phyloP scores from a whole-genome alignment of 1,140 invertebrate genomes.

The Mamestra configurata region DNA sequence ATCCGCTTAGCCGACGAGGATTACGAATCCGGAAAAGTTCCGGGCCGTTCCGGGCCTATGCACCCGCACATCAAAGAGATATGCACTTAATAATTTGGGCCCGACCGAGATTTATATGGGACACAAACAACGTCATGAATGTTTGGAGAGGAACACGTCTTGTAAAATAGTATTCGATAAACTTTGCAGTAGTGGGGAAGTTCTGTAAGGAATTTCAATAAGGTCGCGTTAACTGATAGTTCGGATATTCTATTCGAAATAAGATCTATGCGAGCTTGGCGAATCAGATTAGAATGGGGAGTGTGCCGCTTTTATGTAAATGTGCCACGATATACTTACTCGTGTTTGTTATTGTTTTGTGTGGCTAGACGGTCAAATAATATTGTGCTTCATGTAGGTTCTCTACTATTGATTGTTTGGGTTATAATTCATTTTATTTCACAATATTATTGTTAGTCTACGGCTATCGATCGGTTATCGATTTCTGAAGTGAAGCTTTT shows the following conservation, averaged over 20 bases:
- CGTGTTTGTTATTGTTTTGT: not conserved
- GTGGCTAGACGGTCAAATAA: too few relatives aligned
- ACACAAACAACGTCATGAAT: not conserved
- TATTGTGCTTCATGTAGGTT: too few relatives aligned
- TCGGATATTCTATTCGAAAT: constrained; percentile 31
- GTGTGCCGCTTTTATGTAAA: constrained; percentile 2
- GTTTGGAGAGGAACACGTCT: constrained; percentile 20
- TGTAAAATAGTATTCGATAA: constrained; percentile 21
- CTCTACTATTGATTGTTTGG: too few relatives aligned
- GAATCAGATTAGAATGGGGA: not conserved
- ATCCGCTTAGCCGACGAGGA: constrained; percentile 16
- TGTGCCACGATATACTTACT: not conserved
- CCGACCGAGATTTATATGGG: not conserved
- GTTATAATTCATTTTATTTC: too few relatives aligned
- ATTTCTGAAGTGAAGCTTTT: too few relatives aligned
- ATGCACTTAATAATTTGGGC: constrained; percentile 35
- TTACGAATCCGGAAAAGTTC: constrained; percentile 16
- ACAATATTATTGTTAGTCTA: too few relatives aligned
- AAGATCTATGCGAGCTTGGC: constrained; percentile 2
- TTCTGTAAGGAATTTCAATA: constrained; percentile 42
- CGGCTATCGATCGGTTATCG: too few relatives aligned
- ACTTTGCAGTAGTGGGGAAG: constrained; percentile 18
- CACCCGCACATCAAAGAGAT: constrained; percentile 14
- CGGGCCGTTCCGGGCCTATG: constrained; percentile 18
- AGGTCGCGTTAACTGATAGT: constrained; percentile 35